These are phyloP conservation scores for Drosophila quasianomalipes DNA, from an alignment of 2,888 invertebrate genomes.

Conservation along the genomic window DNA sequence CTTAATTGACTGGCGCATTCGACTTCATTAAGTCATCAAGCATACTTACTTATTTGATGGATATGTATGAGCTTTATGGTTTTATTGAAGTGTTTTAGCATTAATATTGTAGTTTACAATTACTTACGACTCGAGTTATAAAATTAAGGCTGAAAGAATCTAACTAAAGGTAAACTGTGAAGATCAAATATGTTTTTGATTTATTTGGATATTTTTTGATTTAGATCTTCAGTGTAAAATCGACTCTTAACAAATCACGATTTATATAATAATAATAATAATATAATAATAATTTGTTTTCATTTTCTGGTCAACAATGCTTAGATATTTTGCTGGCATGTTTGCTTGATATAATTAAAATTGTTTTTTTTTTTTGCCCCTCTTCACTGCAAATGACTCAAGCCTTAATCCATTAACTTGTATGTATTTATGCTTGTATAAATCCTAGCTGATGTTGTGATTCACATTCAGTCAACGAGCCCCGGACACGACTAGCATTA, in stretches of 20 bases:
- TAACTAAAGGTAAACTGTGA: background rate
- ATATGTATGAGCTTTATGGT: background rate
- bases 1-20: background rate
- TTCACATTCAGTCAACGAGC: conserved; percentile 36
- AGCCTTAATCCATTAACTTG: background rate
- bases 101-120: background rate
- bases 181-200: background rate
- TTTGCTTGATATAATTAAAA: background rate
- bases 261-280: background rate
- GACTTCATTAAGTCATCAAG: background rate
- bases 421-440: background rate
- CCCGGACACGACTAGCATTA: conserved; percentile 39
- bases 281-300: background rate
- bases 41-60: background rate
- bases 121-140: background rate
- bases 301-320: background rate
- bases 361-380: background rate
- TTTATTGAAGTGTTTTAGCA: background rate
- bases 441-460: conserved; percentile 32
- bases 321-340: background rate
- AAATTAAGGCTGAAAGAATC: background rate
- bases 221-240: background rate
- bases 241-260: background rate
- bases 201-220: background rate
- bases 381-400: conserved; percentile 1